Evolutionary conservation across 2,888 invertebrate genomes (phyloP).

Genomic region (Adelphocoris suturalis): DNA sequence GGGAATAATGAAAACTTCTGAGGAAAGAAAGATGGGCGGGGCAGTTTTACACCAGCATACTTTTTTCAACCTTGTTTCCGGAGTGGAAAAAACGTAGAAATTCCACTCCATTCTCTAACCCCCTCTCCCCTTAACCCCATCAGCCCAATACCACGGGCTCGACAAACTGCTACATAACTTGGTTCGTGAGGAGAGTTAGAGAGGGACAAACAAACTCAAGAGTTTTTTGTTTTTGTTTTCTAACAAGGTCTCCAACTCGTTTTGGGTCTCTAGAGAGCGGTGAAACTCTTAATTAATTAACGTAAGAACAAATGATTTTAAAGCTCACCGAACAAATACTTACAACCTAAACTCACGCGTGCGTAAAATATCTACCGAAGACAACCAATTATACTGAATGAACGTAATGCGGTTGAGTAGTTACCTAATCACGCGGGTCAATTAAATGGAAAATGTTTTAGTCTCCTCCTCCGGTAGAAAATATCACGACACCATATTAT

Average conservation of each 20-base stretch:
- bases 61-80: constrained; percentile 40
- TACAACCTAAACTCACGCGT: neutral
- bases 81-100: constrained; percentile 37
- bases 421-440: too few species aligned
- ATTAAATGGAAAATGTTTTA: too few species aligned
- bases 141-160: neutral
- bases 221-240: constrained; percentile 16
- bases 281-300: neutral
- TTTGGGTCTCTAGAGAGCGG: neutral
- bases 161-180: constrained; percentile 43
- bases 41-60: constrained; percentile 9
- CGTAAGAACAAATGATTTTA: constrained; percentile 11
- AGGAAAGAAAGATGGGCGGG: constrained; percentile 51
- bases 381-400: too few species aligned
- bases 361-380: too few species aligned
- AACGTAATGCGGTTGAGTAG: too few species aligned
- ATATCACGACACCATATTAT: too few species aligned
- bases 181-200: constrained; percentile 5
- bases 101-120: neutral
- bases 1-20: constrained; percentile 69
- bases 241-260: constrained; percentile 29
- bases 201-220: constrained; percentile 2
- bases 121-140: neutral
- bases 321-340: neutral
- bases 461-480: too few species aligned